A percentile compares a stretch with the other conserved stretches of the same genome.
Evolutionary conservation across 2,888 invertebrate species (phyloP).

Genomic region (Cinara cedri): DNA sequence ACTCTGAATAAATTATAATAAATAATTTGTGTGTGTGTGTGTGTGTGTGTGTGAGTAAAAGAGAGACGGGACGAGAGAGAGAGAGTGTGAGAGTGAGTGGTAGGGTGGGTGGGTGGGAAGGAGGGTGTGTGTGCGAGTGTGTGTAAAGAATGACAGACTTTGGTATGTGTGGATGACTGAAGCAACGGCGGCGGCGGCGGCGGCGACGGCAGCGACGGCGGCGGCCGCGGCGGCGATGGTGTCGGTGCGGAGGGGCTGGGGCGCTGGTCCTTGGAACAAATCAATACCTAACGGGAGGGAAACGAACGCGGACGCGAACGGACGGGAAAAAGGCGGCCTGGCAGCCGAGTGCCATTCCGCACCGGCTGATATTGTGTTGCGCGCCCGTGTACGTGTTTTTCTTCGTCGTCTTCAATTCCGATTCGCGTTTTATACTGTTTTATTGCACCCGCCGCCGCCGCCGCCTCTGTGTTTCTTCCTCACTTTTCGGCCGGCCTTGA

Average conservation of each 20-base stretch:
- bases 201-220: conserved; percentile 49
- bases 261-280: conserved; percentile 56
- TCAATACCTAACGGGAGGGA: conserved; percentile 56
- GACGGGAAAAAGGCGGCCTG: conserved; percentile 57
- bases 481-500: conserved; percentile 42
- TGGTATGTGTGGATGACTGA: conserved; percentile 55
- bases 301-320: conserved; percentile 33
- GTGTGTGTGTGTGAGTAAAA: too few relatives aligned
- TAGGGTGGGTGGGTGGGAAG: not conserved
- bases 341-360: conserved; percentile 58
- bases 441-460: conserved; percentile 21
- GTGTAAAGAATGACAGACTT: conserved; percentile 52
- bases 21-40: not conserved
- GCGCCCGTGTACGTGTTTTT: conserved; percentile 42
- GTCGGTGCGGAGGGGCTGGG: conserved; percentile 49
- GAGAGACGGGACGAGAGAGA: not conserved
- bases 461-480: conserved; percentile 21
- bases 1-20: too few relatives aligned
- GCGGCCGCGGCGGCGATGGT: conserved; percentile 51
- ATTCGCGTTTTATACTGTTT: conserved; percentile 46
- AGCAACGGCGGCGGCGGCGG: conserved; percentile 41
- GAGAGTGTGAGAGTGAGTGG: not conserved
- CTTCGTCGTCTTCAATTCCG: conserved; percentile 56
- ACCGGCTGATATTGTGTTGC: conserved; percentile 58
- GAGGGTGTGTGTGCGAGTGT: not conserved